Evolutionary conservation across 1,140 invertebrate genomes (phyloP).

Genomic region (Pectinophora gossypiella): DNA sequence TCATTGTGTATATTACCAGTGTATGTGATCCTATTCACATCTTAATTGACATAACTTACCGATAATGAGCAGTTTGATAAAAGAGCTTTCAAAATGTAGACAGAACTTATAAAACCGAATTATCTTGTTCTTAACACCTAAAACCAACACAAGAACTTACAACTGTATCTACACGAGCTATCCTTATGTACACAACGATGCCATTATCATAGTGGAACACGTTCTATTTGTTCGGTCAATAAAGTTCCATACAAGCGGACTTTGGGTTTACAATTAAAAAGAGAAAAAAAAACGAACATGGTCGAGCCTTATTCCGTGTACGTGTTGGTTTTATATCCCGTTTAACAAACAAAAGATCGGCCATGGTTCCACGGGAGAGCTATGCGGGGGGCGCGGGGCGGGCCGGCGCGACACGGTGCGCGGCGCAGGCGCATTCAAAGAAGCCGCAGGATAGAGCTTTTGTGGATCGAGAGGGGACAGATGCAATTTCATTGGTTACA

Average conservation of each 20-base stretch:
- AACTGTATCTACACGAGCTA: background rate
- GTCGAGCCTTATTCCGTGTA: constrained; percentile 34
- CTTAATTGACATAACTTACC: too few species aligned
- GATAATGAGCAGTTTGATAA: too few species aligned
- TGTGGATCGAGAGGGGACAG: constrained; percentile 36
- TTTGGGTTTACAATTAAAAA: constrained; percentile 10
- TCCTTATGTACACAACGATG: constrained; percentile 15
- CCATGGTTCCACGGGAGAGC: constrained; percentile 24
- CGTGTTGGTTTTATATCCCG: constrained; percentile 54
- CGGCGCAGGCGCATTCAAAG: constrained; percentile 51
- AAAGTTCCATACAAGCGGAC: background rate
- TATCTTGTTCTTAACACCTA: background rate
- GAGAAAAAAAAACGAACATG: constrained; percentile 14
- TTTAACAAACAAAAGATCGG: constrained; percentile 63
- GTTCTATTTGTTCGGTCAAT: constrained; percentile 15
- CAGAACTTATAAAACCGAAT: background rate
- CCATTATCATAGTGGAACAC: constrained; percentile 10
- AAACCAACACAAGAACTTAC: background rate
- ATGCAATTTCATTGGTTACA: too few species aligned
- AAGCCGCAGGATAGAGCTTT: constrained; percentile 43
- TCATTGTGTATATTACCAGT: too few species aligned
- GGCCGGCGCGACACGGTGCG: constrained; percentile 33
- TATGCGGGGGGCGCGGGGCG: constrained; percentile 10
- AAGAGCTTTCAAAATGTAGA: too few species aligned
- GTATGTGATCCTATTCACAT: too few species aligned